phyloP scores from a whole-genome alignment of 2,797 vertebrate genomes.

The Natrix natrix region DNA sequence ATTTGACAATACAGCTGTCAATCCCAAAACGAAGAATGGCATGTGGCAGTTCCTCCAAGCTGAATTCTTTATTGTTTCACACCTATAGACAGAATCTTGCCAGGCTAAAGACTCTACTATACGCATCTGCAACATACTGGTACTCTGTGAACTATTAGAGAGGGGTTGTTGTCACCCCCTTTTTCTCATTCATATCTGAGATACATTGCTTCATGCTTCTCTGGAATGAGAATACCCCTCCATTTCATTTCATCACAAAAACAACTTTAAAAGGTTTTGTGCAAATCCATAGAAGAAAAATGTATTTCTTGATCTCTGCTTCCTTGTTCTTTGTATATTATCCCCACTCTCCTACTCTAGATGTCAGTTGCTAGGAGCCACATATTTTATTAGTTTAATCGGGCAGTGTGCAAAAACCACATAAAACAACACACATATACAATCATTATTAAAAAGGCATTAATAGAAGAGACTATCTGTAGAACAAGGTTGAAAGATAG shows the following conservation, averaged over 20 bases:
- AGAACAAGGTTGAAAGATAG: neutral
- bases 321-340: neutral
- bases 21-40: neutral
- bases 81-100: neutral
- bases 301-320: neutral
- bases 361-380: neutral
- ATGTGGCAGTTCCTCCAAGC: neutral
- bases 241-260: neutral
- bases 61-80: neutral
- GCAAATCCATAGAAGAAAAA: neutral
- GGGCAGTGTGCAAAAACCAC: neutral
- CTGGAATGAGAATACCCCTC: neutral
- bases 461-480: neutral
- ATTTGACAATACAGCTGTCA: neutral
- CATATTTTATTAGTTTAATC: neutral
- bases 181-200: neutral
- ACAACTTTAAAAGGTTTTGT: neutral
- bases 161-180: neutral
- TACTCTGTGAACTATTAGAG: neutral
- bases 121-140: neutral
- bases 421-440: neutral
- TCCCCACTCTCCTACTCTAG: neutral
- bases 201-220: neutral
- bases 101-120: neutral
- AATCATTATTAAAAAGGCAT: neutral